Base-by-base conservation (phyloP, 2,797 vertebrate species). In the Toxotes lorentzi region DNA sequence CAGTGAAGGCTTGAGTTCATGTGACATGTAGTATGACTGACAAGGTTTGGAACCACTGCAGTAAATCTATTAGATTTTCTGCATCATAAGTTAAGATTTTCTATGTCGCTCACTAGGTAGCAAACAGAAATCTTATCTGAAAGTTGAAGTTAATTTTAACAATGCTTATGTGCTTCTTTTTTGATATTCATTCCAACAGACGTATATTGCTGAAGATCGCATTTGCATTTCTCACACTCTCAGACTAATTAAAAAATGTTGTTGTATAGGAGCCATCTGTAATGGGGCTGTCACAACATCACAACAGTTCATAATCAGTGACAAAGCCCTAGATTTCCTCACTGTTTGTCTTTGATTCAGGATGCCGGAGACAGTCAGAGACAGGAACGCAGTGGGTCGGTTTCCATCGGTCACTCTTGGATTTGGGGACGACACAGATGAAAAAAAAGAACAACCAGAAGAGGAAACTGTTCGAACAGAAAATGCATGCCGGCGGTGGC, bases 381-480 rank as follows among this genome's bases (percentile, higher is more conserved):
- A 88, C 80, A 83, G 72, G 23, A 84, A 90, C 45, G 73, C 83
- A 6, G 75, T 94, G 21, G 95, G 95, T 11, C 92, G 95, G 14
- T 95, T 94, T 72, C 93, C 94, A 14, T 30, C 79, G 0, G 86
- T 92, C 75, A 90, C 90, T 6, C 43, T 93, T 4, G 75, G 50
- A 19, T 81, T 74, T 54, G 65, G 17, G 10, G 91, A 92, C 0
- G 87, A 92, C 12, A 9, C 34, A 2, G 84, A 65, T 6, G 67
- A 43, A 1, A 62, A 61, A 9, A 73, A 80, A 0, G 81, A 90
- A 30, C 65, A 89, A 34, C 40, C 69, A 0, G 79, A 88, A 4
- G 75, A 83, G 19, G 24, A 34, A 2, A 7, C 74, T 1, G 35
- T 7, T 1, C 40, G 60, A 8, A 21, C 77, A 38, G 79, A 68